These are phyloP conservation scores for Lepidocolaptes lacrymiger DNA, from an alignment of 2,797 vertebrate genomes.

Conservation along the genomic window DNA sequence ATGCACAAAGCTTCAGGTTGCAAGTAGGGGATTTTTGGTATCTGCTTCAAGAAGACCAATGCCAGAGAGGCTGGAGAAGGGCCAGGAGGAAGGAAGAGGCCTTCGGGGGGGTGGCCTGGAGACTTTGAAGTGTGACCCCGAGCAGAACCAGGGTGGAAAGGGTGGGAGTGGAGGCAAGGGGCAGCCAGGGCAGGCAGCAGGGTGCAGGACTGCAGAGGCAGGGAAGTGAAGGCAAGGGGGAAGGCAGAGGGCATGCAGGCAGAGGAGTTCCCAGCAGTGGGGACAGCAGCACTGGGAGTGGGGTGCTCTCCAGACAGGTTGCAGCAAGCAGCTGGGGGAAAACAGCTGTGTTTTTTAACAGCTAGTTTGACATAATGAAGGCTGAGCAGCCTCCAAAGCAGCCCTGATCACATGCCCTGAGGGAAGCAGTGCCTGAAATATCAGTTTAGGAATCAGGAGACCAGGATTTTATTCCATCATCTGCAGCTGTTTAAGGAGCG, in stretches of 20 bases:
- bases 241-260: not conserved
- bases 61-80: conserved; percentile 20
- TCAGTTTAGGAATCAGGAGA: not conserved
- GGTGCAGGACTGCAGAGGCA: not conserved
- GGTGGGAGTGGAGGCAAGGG: not conserved
- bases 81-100: conserved; percentile 47
- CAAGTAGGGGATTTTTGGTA: conserved; percentile 31
- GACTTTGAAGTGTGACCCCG: not conserved
- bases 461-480: not conserved
- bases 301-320: not conserved
- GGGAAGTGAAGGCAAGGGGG: not conserved
- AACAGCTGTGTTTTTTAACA: not conserved
- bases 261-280: not conserved
- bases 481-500: not conserved
- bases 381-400: not conserved
- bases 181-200: rapidly evolving
- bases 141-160: not conserved
- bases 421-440: not conserved
- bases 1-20: not conserved
- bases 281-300: not conserved
- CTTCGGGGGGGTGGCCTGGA: rapidly evolving
- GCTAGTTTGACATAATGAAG: conserved; percentile 11
- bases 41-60: not conserved
- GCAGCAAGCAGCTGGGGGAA: not conserved
- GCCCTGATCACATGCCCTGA: not conserved